A percentile compares a stretch with the other conserved stretches of the same genome.
Evolutionary conservation across 2,113 vertebrate genomes (phyloP).

Genomic region (Chrysemys picta): DNA sequence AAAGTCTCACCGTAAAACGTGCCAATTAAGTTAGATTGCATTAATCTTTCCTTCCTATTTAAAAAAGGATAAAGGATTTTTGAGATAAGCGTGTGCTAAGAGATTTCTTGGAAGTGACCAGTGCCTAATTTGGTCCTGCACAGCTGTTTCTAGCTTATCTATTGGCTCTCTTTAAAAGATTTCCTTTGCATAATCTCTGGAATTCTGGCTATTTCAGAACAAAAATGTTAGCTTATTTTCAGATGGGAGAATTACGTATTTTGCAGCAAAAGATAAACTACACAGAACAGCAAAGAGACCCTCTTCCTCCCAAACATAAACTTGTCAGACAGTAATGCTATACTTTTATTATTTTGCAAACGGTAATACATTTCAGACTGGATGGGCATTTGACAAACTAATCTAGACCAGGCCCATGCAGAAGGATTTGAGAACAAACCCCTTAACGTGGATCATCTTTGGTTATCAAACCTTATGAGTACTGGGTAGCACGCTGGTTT

Average conservation of each 20-base stretch:
- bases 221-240: neutral
- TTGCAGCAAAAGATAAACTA: conserved; percentile 4
- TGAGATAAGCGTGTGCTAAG: neutral
- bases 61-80: conserved; percentile 42
- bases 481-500: no score
- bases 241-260: neutral
- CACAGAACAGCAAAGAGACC: neutral
- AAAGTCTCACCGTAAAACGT: neutral
- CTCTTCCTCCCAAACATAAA: neutral
- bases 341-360: neutral
- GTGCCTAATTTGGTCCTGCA: neutral
- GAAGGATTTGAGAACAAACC: neutral
- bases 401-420: neutral
- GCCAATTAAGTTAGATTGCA: conserved; percentile 51
- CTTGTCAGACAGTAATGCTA: neutral
- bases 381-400: neutral
- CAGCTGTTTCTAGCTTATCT: conserved; percentile 12
- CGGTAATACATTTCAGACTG: neutral
- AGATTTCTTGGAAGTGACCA: conserved; percentile 45
- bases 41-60: conserved; percentile 39
- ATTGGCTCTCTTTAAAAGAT: conserved; percentile 4
- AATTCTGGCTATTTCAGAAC: conserved; percentile 29
- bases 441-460: neutral
- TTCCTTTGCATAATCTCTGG: neutral
- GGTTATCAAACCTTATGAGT: neutral